Evolutionary conservation across 2,797 vertebrate species (phyloP), one percentile per base, ranked within the genome.

Genomic region (Oreochromis grahami): DNA sequence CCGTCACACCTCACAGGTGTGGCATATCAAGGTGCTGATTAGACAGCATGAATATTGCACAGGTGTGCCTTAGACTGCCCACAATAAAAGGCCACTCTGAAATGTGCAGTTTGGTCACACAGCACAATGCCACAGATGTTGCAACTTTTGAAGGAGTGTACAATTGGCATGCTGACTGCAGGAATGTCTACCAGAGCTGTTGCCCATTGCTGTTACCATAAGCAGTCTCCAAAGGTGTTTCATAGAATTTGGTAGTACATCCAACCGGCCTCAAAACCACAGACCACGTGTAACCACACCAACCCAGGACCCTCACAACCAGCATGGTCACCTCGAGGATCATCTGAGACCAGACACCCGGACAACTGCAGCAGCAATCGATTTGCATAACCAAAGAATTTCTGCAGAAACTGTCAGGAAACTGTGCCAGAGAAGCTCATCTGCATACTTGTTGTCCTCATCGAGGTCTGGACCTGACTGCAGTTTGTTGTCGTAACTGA

Each of bases 141-240:
- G 8, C 56, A 58, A 32, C 56, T 32, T 58, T 58, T 58, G 55
- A 58, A 32, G 29, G 3, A 19, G 29, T 3, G 3, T 7, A 19
- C 56, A 60, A 19, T 60, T 60, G 15, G 6, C 56, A 60, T 60
- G 15, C 56, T 34, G 29, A 34, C 0, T 60, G 29, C 29, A 60
- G 56, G 34, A 36, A 8, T 36, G 8, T 36, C 34, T 36, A 36
- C 34, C 56, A 19, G 56, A 60, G 29, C 56, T 60, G 29, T 60
- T 60, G 56, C 9, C 29, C 29, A 58, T 58, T 58, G 26, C 55
- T 58, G 26, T 58, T 34, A 34, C 56, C 15, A 1, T 60, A 34
- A 60, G 56, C 5, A 1, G 0, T 19, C 29, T 60, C 29, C 2
- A 60, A 60, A 60, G 15, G 29, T 0, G 6, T 60, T 60, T 7